These are phyloP conservation scores for Sceliomorpha sp. DNA, from an alignment of 2,888 invertebrate species.

Conservation along the genomic window DNA sequence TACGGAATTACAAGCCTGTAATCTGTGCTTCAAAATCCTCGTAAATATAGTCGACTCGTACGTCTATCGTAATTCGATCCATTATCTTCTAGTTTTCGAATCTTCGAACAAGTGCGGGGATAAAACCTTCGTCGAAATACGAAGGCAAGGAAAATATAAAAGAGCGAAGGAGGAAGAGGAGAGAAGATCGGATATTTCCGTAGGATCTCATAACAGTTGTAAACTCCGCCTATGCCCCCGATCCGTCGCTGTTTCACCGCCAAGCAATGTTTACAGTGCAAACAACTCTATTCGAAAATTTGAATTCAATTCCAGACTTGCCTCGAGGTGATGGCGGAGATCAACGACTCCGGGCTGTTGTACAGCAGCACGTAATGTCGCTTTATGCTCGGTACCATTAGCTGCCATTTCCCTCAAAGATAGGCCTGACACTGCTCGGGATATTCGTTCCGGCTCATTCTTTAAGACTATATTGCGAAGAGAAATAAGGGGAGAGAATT, in stretches of 20 bases:
- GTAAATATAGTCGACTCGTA: too few relatives aligned
- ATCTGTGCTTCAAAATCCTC: too few relatives aligned
- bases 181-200: conserved; percentile 21
- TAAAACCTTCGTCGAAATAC: too few relatives aligned
- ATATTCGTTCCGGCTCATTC: conserved; percentile 4
- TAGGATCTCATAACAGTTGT: conserved; percentile 53
- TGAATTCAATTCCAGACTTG: conserved; percentile 68
- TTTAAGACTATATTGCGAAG: neutral
- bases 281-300: conserved; percentile 69
- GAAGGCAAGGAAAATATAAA: neutral
- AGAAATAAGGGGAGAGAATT: too few relatives aligned
- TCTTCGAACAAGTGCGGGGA: too few relatives aligned
- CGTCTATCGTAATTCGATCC: too few relatives aligned
- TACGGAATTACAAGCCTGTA: too few relatives aligned
- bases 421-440: conserved; percentile 13
- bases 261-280: conserved; percentile 69
- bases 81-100: too few relatives aligned
- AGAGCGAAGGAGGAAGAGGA: too few relatives aligned
- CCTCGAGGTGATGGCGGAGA: conserved; percentile 38
- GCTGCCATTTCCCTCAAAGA: conserved; percentile 27
- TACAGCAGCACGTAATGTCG: conserved; percentile 29
- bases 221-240: conserved; percentile 34
- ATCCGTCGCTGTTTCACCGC: conserved; percentile 55
- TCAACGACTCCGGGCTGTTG: conserved; percentile 34
- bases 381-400: conserved; percentile 40